Evolutionary conservation across 1,140 invertebrate species (phyloP).

Genomic region (Bombus ignitus): DNA sequence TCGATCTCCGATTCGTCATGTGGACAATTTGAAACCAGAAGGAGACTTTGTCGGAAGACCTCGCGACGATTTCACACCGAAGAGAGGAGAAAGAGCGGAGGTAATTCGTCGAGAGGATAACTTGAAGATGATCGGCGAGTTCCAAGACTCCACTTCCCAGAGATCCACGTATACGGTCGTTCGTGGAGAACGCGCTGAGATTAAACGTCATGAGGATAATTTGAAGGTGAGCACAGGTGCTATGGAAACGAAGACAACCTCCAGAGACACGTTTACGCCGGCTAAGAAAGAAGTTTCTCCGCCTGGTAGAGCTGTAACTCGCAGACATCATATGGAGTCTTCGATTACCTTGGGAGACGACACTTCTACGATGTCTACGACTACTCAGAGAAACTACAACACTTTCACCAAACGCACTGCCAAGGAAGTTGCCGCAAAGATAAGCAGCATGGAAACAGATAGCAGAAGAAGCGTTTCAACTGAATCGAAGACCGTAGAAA

Average conservation of each 20-base stretch:
- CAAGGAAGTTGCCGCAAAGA: slow-evolving; percentile 72
- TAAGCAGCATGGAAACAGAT: slow-evolving; percentile 66
- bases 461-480: slow-evolving; percentile 35
- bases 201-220: slow-evolving; percentile 83
- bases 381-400: slow-evolving; percentile 85
- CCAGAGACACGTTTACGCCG: slow-evolving; percentile 80
- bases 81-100: slow-evolving; percentile 73
- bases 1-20: slow-evolving; percentile 79
- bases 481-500: slow-evolving; percentile 80
- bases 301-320: slow-evolving; percentile 72
- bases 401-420: slow-evolving; percentile 83
- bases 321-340: slow-evolving; percentile 85
- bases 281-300: slow-evolving; percentile 77
- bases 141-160: slow-evolving; percentile 79
- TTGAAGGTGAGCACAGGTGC: slow-evolving; percentile 81
- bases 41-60: slow-evolving; percentile 81
- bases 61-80: slow-evolving; percentile 75
- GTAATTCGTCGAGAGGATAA: slow-evolving; percentile 82
- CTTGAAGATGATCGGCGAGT: slow-evolving; percentile 82
- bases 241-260: slow-evolving; percentile 83
- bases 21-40: slow-evolving; percentile 85
- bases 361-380: slow-evolving; percentile 82
- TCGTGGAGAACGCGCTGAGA: slow-evolving; percentile 83
- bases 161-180: slow-evolving; percentile 81
- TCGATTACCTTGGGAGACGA: slow-evolving; percentile 86